Base-by-base conservation (phyloP, 92 coral and sea anemone species). In the Metridium senile region DNA sequence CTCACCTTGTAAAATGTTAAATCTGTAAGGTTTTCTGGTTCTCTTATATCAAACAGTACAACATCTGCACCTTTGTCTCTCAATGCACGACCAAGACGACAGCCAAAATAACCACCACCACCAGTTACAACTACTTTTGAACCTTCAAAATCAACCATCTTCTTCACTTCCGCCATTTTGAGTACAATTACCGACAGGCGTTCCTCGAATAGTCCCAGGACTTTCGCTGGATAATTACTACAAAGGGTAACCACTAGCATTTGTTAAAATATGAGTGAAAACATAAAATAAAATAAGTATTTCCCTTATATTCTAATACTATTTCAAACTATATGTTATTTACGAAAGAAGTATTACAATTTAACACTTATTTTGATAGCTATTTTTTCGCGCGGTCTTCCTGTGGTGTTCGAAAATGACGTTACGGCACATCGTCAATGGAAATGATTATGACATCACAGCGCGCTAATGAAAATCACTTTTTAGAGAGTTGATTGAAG, bases 61-160 rank as follows among this genome's bases (percentile, higher is more conserved):
- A 91, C 97, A 20, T 77, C 86, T 26, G 89, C 97, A 11, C 97
- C 97, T 66, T 69, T 76, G 22, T 64, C 70, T 72, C 65, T 57
- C 46, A 91, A 73, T 66, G 82, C 88, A 25, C 63, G 82, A 25
- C 97, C 97, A 33, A 91, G 87, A 58, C 81, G 76, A 64, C 31
- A 68, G 25, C 97, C 93, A 85, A 91, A 81, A 54, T 91, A 87
- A 3, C 97, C 97, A 23, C 88, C 93, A 21, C 97, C 97, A 29
- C 97, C 97, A 19, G 97, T 88, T 22, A 91, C 78, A 23, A 91
- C 84, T 1, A 82, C 84, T 53, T 65, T 78, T 32, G 61, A 43
- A 0, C 90, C 86, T 26, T 66, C 31, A 46, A 54, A 86, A 45
- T 51, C 30, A 0, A 26, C 13, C 25, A 13, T 26, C 31, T 68